Evolutionary conservation across 2,113 vertebrate genomes (phyloP), one percentile per base, ranked within the genome.

Genomic region (Romanogobio albipinnatus): DNA sequence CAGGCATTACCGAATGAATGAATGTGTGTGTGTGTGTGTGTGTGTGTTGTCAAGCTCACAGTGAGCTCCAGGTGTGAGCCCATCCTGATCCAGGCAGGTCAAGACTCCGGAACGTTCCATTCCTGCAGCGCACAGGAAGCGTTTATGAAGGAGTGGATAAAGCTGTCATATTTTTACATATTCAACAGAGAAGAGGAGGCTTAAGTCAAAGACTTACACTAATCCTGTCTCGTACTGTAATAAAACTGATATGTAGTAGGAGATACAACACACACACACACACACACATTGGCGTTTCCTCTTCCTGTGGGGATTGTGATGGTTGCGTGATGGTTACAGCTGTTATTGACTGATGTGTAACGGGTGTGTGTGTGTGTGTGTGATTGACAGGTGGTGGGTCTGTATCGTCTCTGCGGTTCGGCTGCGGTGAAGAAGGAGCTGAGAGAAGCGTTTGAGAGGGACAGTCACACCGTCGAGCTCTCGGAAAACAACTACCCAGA

Each of bases 401-500:
- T 99, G n/a, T 99, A 99, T 87, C 97, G 98, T 70, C 90, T 99
- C 26, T 99, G 98, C 66, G 98, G 98, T 26, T 99, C 98, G 0
- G 98, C 98, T 0, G 98, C 98, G 0, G 98, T 98, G 74, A 99
- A 99, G 95, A 99, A 99, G 83, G 98, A 99, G 91, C 96, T 99
- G 1, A 96, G 98, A 0, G 98, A 99, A 87, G 98, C 96, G 0
- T 99, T 99, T 76, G 98, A 99, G 93, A 96, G 93, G 84, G 96
- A 99, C 93, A 98, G 97, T 91, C 93, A 95, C 61, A 92, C 92
- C 3, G 95, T 97, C 33, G 94, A 94, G 73, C 95, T 99, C 71
- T 96, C 95, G 68, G 98, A 99, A 92, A 96, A 92, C 93, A 95
- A 93, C 53, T 99, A 98, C 88, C 98, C 98, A 0, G 98, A 99